Evolutionary conservation across 1,140 invertebrate species (phyloP), one percentile per base, ranked within the genome.

Genomic region (Anastrepha obliqua): DNA sequence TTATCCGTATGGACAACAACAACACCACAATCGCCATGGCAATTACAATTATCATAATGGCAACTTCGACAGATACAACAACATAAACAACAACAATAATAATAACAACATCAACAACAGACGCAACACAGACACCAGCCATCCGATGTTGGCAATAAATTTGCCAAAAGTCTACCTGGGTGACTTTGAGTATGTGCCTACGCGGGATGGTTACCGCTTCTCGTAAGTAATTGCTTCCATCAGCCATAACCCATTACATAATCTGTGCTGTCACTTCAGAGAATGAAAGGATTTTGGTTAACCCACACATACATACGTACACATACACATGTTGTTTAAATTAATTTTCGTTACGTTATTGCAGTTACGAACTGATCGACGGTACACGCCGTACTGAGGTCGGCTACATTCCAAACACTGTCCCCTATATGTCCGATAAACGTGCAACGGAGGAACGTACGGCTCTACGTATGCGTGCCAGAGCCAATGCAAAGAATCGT

Each of bases 141-240:
- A 55, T 55, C n/a, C 47, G 8, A 3, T 81, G n/a, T 42, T 92
- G 86, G 91, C 92, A n/a, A 92, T 92, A 55, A 89, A 89, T 65
- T 81, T 92, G 87, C 89, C 90, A n/a, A 90, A 92, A 64, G 85
- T 90, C 9, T 65, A n/a, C 78, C 93, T 65, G 90, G 92, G 92
- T 9, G 92, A 93, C 85, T 93, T 92, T 20, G 89, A 87, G 64
- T 92, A 93, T 81, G 89, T 90, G 88, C 92, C 92, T n/a, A 92
- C 90, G 3, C 74, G 65, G 0, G 89, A 90, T 15, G 92, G 92
- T 86, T 93, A 93, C 39, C 88, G 91, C 65, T 93, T 89, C 59
- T 90, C 89, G 92, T 93, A 88, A 89, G 88, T 88, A 81, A 55
- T 11, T 6, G 17, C 9, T 78, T 44, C 2, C 47, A 55, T 78